phyloP scores from a whole-genome alignment of 1,140 invertebrate genomes.

The Ceratina calcarata region DNA sequence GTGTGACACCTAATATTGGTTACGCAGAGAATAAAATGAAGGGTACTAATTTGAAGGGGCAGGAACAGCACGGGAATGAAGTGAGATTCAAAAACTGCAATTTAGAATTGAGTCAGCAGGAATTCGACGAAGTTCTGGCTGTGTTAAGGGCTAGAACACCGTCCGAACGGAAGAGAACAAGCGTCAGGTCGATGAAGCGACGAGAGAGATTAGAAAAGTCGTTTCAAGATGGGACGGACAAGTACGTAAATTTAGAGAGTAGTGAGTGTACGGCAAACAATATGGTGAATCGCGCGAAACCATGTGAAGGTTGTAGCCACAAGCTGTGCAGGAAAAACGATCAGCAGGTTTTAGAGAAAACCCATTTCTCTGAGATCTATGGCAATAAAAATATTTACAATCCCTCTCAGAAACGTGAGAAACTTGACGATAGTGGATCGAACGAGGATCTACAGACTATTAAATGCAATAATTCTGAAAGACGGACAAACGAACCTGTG shows the following conservation, averaged over 20 bases:
- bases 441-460: constrained; percentile 22
- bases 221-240: constrained; percentile 39
- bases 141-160: constrained; percentile 76
- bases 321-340: constrained; percentile 52
- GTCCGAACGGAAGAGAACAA: constrained; percentile 64
- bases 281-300: constrained; percentile 29
- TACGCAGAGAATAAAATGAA: constrained; percentile 62
- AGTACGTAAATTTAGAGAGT: constrained; percentile 26
- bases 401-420: constrained; percentile 47
- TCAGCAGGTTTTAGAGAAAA: constrained; percentile 46
- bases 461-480: constrained; percentile 26
- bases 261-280: constrained; percentile 33
- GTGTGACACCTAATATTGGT: constrained; percentile 52
- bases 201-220: constrained; percentile 66
- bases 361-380: constrained; percentile 43
- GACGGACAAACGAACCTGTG: constrained; percentile 17
- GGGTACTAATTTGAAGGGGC: constrained; percentile 32
- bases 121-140: constrained; percentile 80
- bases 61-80: constrained; percentile 49
- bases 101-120: constrained; percentile 78
- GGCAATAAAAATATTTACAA: constrained; percentile 59
- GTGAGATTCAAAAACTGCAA: constrained; percentile 73
- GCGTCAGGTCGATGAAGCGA: constrained; percentile 60
- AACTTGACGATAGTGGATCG: background rate
- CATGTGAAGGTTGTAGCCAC: constrained; percentile 47